Conservation (phyloP, 2,113 vertebrate species). For the Podarcis raffonei region DNA sequence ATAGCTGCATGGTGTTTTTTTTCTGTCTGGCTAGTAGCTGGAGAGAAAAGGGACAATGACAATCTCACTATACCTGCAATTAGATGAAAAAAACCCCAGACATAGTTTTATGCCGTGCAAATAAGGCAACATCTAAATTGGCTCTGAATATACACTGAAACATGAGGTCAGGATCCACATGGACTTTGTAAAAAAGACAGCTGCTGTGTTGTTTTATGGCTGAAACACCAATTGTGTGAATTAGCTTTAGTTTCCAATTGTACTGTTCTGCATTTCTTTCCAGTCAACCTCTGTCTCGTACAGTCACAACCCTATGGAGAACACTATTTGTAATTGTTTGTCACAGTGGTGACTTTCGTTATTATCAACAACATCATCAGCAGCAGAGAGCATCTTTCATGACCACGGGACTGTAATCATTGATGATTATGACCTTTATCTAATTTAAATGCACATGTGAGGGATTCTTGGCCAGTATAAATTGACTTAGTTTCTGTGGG, state of each 20-base stretch:
- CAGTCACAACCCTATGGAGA: background rate
- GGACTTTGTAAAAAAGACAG: background rate
- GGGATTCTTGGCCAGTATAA: background rate
- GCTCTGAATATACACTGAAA: background rate
- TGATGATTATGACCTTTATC: background rate
- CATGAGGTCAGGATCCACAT: background rate
- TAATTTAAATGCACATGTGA: background rate
- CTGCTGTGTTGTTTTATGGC: no score
- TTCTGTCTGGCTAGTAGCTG: no score
- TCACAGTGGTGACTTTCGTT: background rate
- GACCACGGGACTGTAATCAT: background rate
- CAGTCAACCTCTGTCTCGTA: background rate
- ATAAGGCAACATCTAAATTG: no score
- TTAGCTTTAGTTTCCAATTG: background rate
- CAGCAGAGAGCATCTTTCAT: background rate
- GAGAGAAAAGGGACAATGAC: no score
- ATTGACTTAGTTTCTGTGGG: background rate
- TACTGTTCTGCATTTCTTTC: background rate
- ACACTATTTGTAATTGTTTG: background rate
- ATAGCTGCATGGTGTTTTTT: no score
- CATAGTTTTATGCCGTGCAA: no score
- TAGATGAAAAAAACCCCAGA: no score
- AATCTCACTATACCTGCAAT: no score
- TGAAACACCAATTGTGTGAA: background rate
- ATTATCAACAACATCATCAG: background rate